A percentile compares a stretch with the other conserved stretches of the same genome.
These are phyloP conservation scores for Drosophila meridionalis DNA, from an alignment of 2,888 invertebrate species.

Conservation along the genomic window DNA sequence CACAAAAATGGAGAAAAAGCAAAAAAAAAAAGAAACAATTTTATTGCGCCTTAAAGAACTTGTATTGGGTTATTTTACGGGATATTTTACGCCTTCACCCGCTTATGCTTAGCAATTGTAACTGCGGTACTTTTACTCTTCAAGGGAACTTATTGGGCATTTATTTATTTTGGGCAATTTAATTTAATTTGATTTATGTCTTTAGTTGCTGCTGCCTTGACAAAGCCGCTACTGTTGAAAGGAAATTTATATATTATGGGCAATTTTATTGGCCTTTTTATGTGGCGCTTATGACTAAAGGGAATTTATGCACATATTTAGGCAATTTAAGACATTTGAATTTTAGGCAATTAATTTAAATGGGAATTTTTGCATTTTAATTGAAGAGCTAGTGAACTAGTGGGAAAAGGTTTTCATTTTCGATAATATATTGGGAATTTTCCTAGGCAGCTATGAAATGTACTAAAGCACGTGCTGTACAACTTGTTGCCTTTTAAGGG, in stretches of 20 bases:
- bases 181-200: not conserved
- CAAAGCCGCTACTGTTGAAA: not conserved
- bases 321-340: not conserved
- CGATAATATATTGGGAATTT: not conserved
- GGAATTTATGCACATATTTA: not conserved
- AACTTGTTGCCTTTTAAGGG: constrained; percentile 27
- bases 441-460: not conserved
- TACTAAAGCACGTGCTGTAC: constrained; percentile 34
- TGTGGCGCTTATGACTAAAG: not conserved
- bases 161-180: not conserved
- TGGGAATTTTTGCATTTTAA: not conserved
- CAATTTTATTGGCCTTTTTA: not conserved
- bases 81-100: not conserved
- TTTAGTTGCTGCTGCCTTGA: not conserved
- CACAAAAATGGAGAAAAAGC: not conserved
- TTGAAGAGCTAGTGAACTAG: not conserved
- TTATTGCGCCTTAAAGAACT: constrained; percentile 6
- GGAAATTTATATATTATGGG: not conserved
- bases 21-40: not conserved
- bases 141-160: not conserved
- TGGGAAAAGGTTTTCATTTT: not conserved
- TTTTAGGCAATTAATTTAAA: not conserved
- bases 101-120: too few species aligned
- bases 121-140: not conserved
- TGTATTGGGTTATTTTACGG: not conserved